These are phyloP conservation scores for Alloplasta piceator DNA, from an alignment of 2,888 invertebrate genomes.

Conservation along the genomic window DNA sequence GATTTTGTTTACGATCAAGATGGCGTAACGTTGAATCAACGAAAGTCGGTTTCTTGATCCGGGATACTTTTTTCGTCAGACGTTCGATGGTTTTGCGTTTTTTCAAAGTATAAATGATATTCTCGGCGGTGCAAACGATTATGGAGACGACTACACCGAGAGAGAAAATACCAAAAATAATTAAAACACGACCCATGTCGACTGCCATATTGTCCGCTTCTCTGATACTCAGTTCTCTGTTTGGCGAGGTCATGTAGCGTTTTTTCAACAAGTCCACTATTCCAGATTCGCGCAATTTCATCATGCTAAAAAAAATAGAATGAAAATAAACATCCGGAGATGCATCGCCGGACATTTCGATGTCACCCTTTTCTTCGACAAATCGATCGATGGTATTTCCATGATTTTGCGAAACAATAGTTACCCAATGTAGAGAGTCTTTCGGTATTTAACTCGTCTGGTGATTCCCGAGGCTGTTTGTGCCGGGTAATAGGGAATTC, in stretches of 20 bases:
- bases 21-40: neutral
- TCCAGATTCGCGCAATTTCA: conserved; percentile 50
- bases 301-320: conserved; percentile 34
- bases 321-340: neutral
- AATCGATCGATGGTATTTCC: neutral
- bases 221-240: neutral
- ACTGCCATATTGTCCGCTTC: conserved; percentile 31
- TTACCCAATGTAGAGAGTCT: conserved; percentile 52
- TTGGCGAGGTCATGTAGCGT: conserved; percentile 27
- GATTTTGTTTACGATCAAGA: neutral
- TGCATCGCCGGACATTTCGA: neutral
- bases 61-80: neutral
- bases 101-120: conserved; percentile 22
- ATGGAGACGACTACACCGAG: conserved; percentile 55
- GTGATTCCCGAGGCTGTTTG: conserved; percentile 42
- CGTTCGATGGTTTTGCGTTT: conserved; percentile 10
- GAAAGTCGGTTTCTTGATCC: neutral
- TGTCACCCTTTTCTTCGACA: neutral
- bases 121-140: conserved; percentile 55
- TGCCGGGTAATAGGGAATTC: conserved; percentile 7
- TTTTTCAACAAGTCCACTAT: conserved; percentile 24
- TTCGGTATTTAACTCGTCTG: conserved; percentile 32
- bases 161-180: conserved; percentile 58
- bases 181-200: conserved; percentile 60
- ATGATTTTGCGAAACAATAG: neutral